These are phyloP conservation scores for Heloderma charlesbogerti DNA, from an alignment of 2,113 vertebrate genomes.

Conservation along the genomic window DNA sequence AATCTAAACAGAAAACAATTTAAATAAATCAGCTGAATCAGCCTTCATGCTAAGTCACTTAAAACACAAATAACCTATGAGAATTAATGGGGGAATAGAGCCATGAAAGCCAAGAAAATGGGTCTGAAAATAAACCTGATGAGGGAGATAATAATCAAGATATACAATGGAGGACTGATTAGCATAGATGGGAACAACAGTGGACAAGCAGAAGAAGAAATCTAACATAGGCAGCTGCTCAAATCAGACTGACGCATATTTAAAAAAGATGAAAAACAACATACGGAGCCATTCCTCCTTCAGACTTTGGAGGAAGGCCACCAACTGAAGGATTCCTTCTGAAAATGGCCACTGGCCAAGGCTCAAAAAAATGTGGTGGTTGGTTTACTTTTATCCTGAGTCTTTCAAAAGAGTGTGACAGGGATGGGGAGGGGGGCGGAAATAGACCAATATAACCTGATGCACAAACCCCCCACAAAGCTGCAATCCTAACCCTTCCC, in stretches of 20 bases:
- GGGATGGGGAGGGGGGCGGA: slow-evolving; percentile 15
- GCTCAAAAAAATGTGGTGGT: slow-evolving; percentile 49
- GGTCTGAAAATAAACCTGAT: slow-evolving; percentile 67
- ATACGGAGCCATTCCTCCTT: slow-evolving; percentile 62
- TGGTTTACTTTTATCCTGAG: slow-evolving; percentile 61
- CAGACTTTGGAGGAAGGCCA: slow-evolving; percentile 61
- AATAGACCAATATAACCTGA: slow-evolving; percentile 25
- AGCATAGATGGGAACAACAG: slow-evolving; percentile 54
- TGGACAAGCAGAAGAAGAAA: slow-evolving; percentile 62
- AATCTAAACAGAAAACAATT: slow-evolving; percentile 1
- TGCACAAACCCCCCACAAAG: slow-evolving; percentile 33
- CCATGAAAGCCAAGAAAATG: slow-evolving; percentile 57
- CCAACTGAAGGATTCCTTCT: slow-evolving; percentile 58
- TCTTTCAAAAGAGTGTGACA: slow-evolving; percentile 41
- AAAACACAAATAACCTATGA: slow-evolving; percentile 48
- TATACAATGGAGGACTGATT: slow-evolving; percentile 65
- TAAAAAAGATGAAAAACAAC: slow-evolving; percentile 71
- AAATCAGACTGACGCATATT: slow-evolving; percentile 62
- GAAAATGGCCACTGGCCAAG: slow-evolving; percentile 61
- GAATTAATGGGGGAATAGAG: slow-evolving; percentile 55
- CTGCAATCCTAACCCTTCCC: neutral
- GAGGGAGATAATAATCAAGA: slow-evolving; percentile 61
- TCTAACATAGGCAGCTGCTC: slow-evolving; percentile 61
- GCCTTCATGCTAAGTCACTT: slow-evolving; percentile 20
- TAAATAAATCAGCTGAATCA: slow-evolving; percentile 30